A percentile compares a stretch with the other conserved stretches of the same genome.
Conservation (phyloP, 2,888 invertebrate genomes). For the Anagyrus pseudococci region DNA sequence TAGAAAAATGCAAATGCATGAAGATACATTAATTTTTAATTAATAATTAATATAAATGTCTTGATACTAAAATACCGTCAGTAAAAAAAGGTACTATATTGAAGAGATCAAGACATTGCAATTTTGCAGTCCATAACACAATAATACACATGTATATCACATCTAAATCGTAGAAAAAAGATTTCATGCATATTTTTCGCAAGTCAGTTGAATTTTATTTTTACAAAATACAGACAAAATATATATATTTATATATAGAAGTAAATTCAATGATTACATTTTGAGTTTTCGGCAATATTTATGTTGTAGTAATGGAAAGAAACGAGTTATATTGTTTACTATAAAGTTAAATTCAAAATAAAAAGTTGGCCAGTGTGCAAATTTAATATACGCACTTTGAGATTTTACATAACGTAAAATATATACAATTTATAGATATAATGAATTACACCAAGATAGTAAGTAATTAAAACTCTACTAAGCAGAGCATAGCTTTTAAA, state of each 20-base stretch:
- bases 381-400: slow-evolving; percentile 28
- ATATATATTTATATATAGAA: slow-evolving; percentile 6
- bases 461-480: too few species aligned
- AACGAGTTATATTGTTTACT: too few species aligned
- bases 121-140: slow-evolving; percentile 16
- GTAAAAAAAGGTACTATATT: too few species aligned
- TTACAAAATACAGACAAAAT: slow-evolving; percentile 7
- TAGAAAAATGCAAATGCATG: slow-evolving; percentile 24
- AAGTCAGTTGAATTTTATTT: too few species aligned
- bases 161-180: neutral
- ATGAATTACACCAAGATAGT: slow-evolving; percentile 15
- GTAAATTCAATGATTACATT: too few species aligned
- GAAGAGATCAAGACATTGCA: slow-evolving; percentile 37
- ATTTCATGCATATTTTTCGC: too few species aligned
- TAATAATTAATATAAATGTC: too few species aligned
- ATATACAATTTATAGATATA: slow-evolving; percentile 34
- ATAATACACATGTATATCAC: neutral
- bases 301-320: too few species aligned
- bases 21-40: slow-evolving; percentile 12
- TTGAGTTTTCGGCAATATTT: too few species aligned
- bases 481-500: slow-evolving; percentile 20
- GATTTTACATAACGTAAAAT: slow-evolving; percentile 32
- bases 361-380: too few species aligned
- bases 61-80: too few species aligned
- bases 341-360: too few species aligned